Percentiles rank a stretch among this genome's conserved stretches.
These are phyloP conservation scores for Alviniconcha strummeri DNA, from an alignment of 2,888 invertebrate genomes.

Conservation along the genomic window DNA sequence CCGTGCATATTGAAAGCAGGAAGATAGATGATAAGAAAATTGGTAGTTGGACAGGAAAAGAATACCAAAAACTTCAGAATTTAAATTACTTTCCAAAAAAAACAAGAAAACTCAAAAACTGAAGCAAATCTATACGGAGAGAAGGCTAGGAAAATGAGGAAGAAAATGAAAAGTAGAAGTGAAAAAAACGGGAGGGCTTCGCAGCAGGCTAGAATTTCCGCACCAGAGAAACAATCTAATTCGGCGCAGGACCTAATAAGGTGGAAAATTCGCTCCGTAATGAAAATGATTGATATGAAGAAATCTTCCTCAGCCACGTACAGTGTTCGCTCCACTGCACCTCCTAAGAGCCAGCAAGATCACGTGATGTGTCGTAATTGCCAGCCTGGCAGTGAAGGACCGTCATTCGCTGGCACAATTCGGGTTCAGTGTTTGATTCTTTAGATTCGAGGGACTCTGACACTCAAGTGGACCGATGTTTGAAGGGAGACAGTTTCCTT, in stretches of 20 bases:
- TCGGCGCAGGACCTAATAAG: slow-evolving; percentile 47
- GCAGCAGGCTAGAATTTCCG: slow-evolving; percentile 42
- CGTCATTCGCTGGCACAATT: slow-evolving; percentile 24
- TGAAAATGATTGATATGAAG: slow-evolving; percentile 52
- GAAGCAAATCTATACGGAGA: neutral
- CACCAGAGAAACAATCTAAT: slow-evolving; percentile 49
- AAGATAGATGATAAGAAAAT: slow-evolving; percentile 26
- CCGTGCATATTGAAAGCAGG: slow-evolving; percentile 1
- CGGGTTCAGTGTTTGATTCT: neutral
- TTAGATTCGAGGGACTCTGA: slow-evolving; percentile 2
- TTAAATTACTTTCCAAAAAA: neutral
- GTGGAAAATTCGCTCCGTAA: slow-evolving; percentile 48
- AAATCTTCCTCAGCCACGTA: slow-evolving; percentile 44
- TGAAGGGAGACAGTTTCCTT: neutral
- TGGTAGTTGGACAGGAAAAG: slow-evolving; percentile 14
- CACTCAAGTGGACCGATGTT: neutral
- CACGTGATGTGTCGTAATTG: slow-evolving; percentile 40
- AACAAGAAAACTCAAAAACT: neutral
- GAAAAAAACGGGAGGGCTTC: slow-evolving; percentile 13
- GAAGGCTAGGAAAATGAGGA: neutral
- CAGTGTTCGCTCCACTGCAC: slow-evolving; percentile 38
- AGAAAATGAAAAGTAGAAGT: slow-evolving; percentile 15
- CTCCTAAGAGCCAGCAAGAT: slow-evolving; percentile 31
- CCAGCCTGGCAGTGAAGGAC: slow-evolving; percentile 27
- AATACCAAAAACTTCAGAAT: neutral